phyloP scores from a whole-genome alignment of 2,888 invertebrate species.

The Apamea epomidion region DNA sequence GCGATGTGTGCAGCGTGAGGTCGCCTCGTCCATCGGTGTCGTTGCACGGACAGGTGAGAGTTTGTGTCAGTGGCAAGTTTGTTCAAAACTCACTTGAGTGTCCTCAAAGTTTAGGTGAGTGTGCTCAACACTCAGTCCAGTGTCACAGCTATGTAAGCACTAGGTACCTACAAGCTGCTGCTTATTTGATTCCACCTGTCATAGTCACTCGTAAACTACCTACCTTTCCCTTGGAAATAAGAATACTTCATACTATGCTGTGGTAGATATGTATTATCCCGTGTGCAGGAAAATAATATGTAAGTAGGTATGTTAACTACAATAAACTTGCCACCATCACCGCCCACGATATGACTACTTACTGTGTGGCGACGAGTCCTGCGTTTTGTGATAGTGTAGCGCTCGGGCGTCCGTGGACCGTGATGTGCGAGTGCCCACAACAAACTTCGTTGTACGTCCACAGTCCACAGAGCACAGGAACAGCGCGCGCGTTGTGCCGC shows the following conservation, averaged over 20 bases:
- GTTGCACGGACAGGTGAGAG: slow-evolving; percentile 13
- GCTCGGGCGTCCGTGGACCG: not conserved
- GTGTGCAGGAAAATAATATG: not conserved
- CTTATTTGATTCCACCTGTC: not conserved
- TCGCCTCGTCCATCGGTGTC: not conserved
- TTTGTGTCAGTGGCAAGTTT: not conserved
- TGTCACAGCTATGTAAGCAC: not conserved
- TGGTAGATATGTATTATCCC: not conserved
- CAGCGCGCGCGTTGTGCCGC: not conserved
- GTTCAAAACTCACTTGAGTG: not conserved
- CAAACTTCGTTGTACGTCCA: not conserved
- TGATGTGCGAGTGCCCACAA: not conserved
- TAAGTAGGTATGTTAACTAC: not conserved
- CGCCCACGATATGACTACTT: not conserved
- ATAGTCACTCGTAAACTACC: not conserved
- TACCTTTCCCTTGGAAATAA: not conserved
- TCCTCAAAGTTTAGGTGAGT: not conserved
- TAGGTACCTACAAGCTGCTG: not conserved
- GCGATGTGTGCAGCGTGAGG: not conserved
- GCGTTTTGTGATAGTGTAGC: not conserved
- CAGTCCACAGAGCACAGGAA: no score
- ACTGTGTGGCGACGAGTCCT: not conserved
- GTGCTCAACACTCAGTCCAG: not conserved
- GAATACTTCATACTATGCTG: not conserved
- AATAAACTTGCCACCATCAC: not conserved